Percentiles rank a stretch among this genome's conserved stretches.
Evolutionary conservation across 2,888 invertebrate species (phyloP).

Genomic region (Dasysyrphus albostriatus): DNA sequence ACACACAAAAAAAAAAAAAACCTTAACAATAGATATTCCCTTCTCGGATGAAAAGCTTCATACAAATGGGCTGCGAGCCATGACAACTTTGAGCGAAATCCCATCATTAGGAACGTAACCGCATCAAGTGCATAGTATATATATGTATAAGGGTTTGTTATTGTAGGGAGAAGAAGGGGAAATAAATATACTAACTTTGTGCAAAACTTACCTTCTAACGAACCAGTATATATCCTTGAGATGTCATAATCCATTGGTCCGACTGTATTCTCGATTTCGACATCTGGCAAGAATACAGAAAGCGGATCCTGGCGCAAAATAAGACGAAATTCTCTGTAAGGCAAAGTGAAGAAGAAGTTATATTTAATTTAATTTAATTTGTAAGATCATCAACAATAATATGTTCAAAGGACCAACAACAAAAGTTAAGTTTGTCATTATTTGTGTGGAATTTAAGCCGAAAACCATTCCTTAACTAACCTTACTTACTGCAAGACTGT

Average conservation of each 20-base stretch:
- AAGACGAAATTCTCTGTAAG: slow-evolving; percentile 90
- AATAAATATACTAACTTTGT: background rate
- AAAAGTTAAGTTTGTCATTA: background rate
- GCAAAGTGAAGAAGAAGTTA: slow-evolving; percentile 2
- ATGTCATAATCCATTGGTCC: slow-evolving; percentile 90
- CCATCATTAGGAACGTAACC: slow-evolving; percentile 66
- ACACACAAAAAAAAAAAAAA: background rate
- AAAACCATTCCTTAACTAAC: background rate
- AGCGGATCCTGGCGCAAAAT: slow-evolving; percentile 89
- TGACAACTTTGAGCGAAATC: slow-evolving; percentile 56
- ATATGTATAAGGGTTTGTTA: background rate
- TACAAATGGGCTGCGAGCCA: slow-evolving; percentile 48
- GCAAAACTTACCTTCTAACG: slow-evolving; percentile 88
- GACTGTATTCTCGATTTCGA: slow-evolving; percentile 89
- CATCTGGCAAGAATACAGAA: slow-evolving; percentile 90
- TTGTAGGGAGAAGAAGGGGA: slow-evolving; percentile 4
- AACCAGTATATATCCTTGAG: slow-evolving; percentile 90
- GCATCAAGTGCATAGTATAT: slow-evolving; percentile 47
- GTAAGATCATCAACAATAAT: slow-evolving; percentile 47
- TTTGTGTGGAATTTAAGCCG: background rate
- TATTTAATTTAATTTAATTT: slow-evolving; percentile 48
- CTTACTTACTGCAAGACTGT: background rate
- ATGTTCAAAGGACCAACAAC: slow-evolving; percentile 15
- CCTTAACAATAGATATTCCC: slow-evolving; percentile 39
- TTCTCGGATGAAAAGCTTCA: slow-evolving; percentile 35